A percentile compares a stretch with the other conserved stretches of the same genome.
These are phyloP conservation scores for Minunthozetes semirufus DNA, from an alignment of 2,888 invertebrate species.

Conservation along the genomic window DNA sequence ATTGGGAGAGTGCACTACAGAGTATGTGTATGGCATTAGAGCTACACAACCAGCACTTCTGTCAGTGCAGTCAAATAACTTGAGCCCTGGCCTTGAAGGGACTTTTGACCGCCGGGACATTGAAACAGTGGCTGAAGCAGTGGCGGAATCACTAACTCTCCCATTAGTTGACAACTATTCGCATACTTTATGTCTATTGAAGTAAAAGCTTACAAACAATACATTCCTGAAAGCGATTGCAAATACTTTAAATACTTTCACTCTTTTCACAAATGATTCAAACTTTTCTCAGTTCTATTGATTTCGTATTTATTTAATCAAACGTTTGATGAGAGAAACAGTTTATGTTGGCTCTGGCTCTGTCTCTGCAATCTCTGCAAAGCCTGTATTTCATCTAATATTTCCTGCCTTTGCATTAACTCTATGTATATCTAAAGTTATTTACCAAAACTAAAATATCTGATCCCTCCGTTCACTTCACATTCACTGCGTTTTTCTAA, in stretches of 20 bases:
- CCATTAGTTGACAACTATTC: neutral
- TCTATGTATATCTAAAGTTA: constrained; percentile 8
- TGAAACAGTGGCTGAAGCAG: neutral
- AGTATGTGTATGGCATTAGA: neutral
- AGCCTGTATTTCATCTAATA: constrained; percentile 1
- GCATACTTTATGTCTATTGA: neutral
- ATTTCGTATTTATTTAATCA: neutral
- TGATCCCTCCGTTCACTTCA: neutral
- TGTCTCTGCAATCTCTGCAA: neutral
- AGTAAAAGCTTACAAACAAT: neutral
- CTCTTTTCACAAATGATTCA: neutral
- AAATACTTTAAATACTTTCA: constrained; percentile 1
- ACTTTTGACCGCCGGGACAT: constrained; percentile 26
- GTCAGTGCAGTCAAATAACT: neutral
- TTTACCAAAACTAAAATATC: constrained; percentile 3
- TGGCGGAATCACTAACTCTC: neutral
- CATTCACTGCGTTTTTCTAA: neutral
- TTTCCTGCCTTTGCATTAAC: constrained; percentile 9
- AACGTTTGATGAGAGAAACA: neutral
- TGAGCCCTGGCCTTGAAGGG: constrained; percentile 18
- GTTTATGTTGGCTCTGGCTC: neutral
- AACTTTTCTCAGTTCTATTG: neutral
- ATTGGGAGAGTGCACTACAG: too few relatives aligned
- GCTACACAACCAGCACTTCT: neutral
- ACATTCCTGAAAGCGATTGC: neutral